Base-by-base conservation (phyloP, 2,888 invertebrate species). In the Deilephila porcellus region DNA sequence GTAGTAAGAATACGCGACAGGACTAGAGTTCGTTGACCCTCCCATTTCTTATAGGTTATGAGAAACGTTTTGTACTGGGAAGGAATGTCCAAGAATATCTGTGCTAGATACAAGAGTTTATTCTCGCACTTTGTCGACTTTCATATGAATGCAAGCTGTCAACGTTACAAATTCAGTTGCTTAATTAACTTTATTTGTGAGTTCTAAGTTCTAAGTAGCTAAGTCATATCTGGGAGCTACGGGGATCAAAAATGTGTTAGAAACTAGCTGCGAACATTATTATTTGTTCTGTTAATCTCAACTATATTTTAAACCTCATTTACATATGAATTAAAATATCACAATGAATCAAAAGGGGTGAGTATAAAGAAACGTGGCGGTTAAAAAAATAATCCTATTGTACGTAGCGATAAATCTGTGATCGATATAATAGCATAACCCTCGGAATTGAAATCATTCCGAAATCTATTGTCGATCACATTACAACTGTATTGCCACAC, bases 51-150 rank as follows among this genome's bases (percentile, higher is more conserved):
- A 79, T 79, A 77, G 78, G 76, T 81, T 82, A 82, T 80, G 81
- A 81, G 78, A 82, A 78, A 76, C 77, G 82, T 82, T 81, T 79
- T 82, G 79, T 85, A 85, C 85, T 83, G 83, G 85, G 86, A 87
- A 86, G 85, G 73, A 80, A 80, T 80, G 60, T 82, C 85, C 85
- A 84, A 85, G 82, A 89, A 88, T 87, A 88, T 83, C 83, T 81
- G 85, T 74, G 86, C 84, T 88, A 88, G 83, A 86, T 88, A 83
- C 78, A 76, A 56, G 70, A 74, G 71, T 71, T 59, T 70, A 73
- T 73, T 71, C 62, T 59, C 34, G 56, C 29, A 62, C 56, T 60
- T 64, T 75, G 72, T 75, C 74, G 77, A 75, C 76, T 77, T 79
- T 56, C n/a, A n/a, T 56, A 6, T n/a, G 56, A 56, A 56, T 56